phyloP scores from a whole-genome alignment of 2,888 invertebrate species.

The Xanthorhoe spadicearia region DNA sequence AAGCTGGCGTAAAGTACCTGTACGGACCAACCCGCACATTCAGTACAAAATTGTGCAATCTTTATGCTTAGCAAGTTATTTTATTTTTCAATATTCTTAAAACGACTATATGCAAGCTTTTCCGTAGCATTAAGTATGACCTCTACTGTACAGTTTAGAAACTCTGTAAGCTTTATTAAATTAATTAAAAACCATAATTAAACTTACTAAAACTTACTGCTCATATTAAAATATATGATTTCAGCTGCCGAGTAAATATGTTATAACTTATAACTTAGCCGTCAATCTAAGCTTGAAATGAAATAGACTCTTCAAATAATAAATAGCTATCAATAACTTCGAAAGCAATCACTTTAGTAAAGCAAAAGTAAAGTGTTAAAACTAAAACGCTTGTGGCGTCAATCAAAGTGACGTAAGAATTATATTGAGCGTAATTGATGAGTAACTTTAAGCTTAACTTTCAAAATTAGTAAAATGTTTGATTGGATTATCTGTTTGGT shows the following conservation, averaged over 20 bases:
- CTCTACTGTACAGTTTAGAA: too few relatives aligned
- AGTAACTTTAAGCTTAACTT: slow-evolving; percentile 71
- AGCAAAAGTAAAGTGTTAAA: slow-evolving; percentile 14
- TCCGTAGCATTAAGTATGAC: too few relatives aligned
- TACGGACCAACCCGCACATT: too few relatives aligned
- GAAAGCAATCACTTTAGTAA: slow-evolving; percentile 19
- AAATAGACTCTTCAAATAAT: slow-evolving; percentile 20
- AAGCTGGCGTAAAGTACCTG: background rate
- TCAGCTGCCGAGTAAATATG: background rate
- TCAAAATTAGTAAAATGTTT: slow-evolving; percentile 64
- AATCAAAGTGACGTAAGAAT: slow-evolving; percentile 60
- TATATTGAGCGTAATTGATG: slow-evolving; percentile 70
- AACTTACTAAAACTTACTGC: background rate
- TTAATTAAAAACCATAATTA: background rate
- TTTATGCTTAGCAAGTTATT: too few relatives aligned
- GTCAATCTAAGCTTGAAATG: slow-evolving; percentile 1
- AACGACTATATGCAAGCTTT: too few relatives aligned
- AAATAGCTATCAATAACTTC: slow-evolving; percentile 20
- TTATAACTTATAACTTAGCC: background rate
- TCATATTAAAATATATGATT: background rate
- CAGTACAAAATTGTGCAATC: too few relatives aligned
- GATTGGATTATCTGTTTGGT: slow-evolving; percentile 15
- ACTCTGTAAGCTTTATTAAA: background rate
- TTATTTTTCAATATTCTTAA: too few relatives aligned
- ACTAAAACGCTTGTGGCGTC: slow-evolving; percentile 56